phyloP scores from a whole-genome alignment of 1,140 invertebrate genomes.

The Drosophila pruinosa region DNA sequence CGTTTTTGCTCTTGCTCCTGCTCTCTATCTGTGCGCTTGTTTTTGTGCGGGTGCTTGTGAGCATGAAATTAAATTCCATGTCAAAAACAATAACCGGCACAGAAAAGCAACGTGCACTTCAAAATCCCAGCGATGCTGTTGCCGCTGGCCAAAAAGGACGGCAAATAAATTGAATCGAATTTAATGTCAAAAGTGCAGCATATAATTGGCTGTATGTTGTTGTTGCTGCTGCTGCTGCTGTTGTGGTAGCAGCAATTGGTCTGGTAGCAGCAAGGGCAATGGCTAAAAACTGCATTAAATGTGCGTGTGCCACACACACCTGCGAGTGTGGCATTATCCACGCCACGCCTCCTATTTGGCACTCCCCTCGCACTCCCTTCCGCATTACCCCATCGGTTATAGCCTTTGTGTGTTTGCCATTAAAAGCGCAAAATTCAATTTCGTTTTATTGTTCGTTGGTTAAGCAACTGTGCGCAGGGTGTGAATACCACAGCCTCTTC shows the following conservation, averaged over 20 bases:
- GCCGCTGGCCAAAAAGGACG: constrained; percentile 47
- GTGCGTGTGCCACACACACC: constrained; percentile 22
- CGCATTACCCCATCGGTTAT: constrained; percentile 31
- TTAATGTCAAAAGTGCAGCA: constrained; percentile 79
- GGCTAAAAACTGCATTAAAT: constrained; percentile 40
- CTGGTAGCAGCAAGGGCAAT: constrained; percentile 3
- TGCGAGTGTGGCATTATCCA: constrained; percentile 21
- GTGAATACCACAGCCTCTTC: constrained; percentile 27
- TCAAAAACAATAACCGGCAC: constrained; percentile 69
- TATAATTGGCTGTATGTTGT: constrained; percentile 70
- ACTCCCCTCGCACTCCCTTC: not conserved
- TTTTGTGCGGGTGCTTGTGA: constrained; percentile 19
- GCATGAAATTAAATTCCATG: constrained; percentile 76
- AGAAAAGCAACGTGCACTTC: constrained; percentile 17
- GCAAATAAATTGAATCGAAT: constrained; percentile 75
- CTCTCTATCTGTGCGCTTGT: not conserved
- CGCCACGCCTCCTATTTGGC: not conserved
- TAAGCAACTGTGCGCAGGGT: constrained; percentile 54
- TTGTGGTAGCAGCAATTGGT: constrained; percentile 7
- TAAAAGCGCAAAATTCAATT: constrained; percentile 81
- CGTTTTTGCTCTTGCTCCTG: no score
- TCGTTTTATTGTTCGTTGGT: constrained; percentile 78
- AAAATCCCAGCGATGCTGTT: constrained; percentile 25
- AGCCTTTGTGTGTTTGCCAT: constrained; percentile 73
- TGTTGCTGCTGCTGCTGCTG: constrained; percentile 15